Base-by-base conservation (phyloP, 2,888 invertebrate genomes). In the Eupithecia pulchellata region DNA sequence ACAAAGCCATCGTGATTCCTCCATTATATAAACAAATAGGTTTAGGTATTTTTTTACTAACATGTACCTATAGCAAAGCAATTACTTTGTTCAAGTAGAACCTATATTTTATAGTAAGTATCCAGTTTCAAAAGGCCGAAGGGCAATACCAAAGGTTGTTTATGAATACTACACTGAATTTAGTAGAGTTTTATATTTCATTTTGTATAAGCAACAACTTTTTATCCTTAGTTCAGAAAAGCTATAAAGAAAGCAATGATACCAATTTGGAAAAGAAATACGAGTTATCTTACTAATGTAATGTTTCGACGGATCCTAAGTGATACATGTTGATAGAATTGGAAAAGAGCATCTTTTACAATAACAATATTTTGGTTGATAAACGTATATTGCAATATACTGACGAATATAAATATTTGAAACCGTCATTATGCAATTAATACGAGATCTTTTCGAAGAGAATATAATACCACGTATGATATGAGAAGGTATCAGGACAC, bases 211-310 rank as follows among this genome's bases (percentile, higher is more conserved):
- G 58, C 20, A 60, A 60, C 17, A 60, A 30, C 58, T 60, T 60
- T 60, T 60, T 60, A 60, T 58, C 32, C 17, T 58, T 30, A n/a
- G 58, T 32, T 32, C 58, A 32, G 30, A 60, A 30, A 29, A n/a
- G 52, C 61, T 39, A 55, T 66, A 60, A 66, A 65, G 13, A 52
- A 42, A 30, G 69, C 39, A 64, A 64, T 47, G 25, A 64, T 32
- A 34, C 47, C 65, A 61, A 65, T 69, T 71, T 64, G 47, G 25
- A 29, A 57, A 58, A 47, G 58, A 66, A 64, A 66, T 67, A 71
- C 27, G 63, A 60, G 34, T 57, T 20, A 39, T 17, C 42, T 27
- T 47, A 58, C 1, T 47, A 60, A 17, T 66, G 29, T 32, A 47
- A 57, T 67, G 60, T 64, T 60, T 71, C 60, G 47, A 42, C 65